Percentiles rank a stretch among this genome's conserved stretches.
Conservation (phyloP, 1,140 invertebrate genomes). For the Copidosoma floridanum region DNA sequence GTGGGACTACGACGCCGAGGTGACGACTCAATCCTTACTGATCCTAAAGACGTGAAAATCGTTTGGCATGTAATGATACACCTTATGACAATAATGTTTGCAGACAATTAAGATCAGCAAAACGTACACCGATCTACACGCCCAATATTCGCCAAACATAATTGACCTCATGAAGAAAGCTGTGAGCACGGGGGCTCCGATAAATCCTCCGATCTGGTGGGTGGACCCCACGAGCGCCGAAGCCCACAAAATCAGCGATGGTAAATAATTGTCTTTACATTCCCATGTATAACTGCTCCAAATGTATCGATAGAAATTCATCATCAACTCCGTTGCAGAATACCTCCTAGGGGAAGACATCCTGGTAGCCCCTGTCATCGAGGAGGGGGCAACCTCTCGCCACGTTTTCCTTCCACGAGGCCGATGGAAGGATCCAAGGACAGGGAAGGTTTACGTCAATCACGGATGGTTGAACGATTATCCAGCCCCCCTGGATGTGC, state of each 20-base stretch:
- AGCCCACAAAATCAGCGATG: conserved; percentile 66
- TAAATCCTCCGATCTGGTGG: conserved; percentile 91
- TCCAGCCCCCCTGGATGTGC: conserved; percentile 62
- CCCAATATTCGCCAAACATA: conserved; percentile 64
- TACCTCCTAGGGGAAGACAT: conserved; percentile 79
- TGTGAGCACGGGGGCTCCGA: conserved; percentile 66
- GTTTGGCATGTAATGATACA: no score
- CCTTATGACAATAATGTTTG: conserved; percentile 31
- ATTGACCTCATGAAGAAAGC: conserved; percentile 61
- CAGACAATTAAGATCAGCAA: conserved; percentile 65
- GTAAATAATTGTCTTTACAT: conserved; percentile 46
- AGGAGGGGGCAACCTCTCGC: conserved; percentile 62
- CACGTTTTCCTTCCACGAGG: conserved; percentile 78
- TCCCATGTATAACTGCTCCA: no score
- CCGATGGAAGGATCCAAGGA: conserved; percentile 64
- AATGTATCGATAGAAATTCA: no score
- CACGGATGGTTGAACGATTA: conserved; percentile 67
- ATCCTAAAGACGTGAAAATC: no score
- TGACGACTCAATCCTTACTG: conserved; percentile 14
- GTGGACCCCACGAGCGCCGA: conserved; percentile 67
- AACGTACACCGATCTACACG: conserved; percentile 69
- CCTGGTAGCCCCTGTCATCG: conserved; percentile 81
- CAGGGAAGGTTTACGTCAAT: conserved; percentile 55
- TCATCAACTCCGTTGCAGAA: no score
- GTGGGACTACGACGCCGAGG: conserved; percentile 79